phyloP scores from a whole-genome alignment of 2,888 invertebrate species.

The Drosophila falleni region DNA sequence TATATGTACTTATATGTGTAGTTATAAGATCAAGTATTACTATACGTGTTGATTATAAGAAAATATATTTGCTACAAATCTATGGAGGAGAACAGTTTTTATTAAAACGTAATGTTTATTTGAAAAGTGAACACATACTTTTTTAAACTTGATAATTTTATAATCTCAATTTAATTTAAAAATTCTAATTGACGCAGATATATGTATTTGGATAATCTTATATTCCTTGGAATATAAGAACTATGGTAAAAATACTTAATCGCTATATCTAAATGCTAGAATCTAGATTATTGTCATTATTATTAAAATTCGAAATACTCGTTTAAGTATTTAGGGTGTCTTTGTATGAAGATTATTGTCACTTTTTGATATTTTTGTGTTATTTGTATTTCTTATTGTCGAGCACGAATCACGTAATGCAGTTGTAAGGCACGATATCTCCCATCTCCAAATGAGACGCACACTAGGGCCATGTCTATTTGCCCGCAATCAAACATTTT shows the following conservation, averaged over 20 bases:
- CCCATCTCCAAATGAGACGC: slow-evolving; percentile 21
- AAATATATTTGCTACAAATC: slow-evolving; percentile 33
- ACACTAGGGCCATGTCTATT: slow-evolving; percentile 27
- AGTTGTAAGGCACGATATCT: slow-evolving; percentile 42
- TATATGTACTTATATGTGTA: slow-evolving; percentile 41
- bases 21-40: slow-evolving; percentile 62
- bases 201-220: background rate
- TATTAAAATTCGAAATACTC: slow-evolving; percentile 24
- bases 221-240: background rate
- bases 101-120: background rate
- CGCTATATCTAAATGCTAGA: slow-evolving; percentile 15
- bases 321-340: background rate
- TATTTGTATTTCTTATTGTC: slow-evolving; percentile 24
- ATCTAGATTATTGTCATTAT: slow-evolving; percentile 2
- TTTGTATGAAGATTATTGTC: slow-evolving; percentile 43
- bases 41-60: slow-evolving; percentile 61
- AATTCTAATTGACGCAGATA: slow-evolving; percentile 1
- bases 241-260: background rate
- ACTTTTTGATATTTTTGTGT: background rate
- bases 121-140: background rate
- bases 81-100: background rate
- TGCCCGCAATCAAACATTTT: slow-evolving; percentile 3
- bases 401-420: slow-evolving; percentile 7
- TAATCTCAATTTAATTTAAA: slow-evolving; percentile 8
- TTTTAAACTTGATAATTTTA: background rate